Conservation (phyloP, 2,113 vertebrate species). For the Tragelaphus buxtoni region DNA sequence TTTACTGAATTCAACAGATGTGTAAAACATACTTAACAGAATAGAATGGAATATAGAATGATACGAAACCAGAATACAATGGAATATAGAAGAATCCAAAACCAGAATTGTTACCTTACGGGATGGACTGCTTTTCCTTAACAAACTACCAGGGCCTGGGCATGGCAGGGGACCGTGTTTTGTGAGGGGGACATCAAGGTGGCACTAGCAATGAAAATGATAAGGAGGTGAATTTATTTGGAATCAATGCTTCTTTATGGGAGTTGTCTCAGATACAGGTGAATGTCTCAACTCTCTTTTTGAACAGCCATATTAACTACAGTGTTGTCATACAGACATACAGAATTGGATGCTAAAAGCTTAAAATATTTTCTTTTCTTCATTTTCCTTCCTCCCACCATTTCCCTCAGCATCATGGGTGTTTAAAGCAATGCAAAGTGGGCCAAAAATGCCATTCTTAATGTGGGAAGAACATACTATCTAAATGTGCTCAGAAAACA, state of each 20-base stretch:
- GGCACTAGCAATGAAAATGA: neutral
- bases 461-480: slow-evolving; percentile 51
- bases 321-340: neutral
- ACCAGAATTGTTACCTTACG: neutral
- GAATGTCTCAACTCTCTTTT: neutral
- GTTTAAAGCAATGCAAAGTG: slow-evolving; percentile 38
- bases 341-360: neutral
- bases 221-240: neutral
- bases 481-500: slow-evolving; percentile 53
- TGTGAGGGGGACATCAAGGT: neutral
- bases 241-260: neutral
- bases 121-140: neutral
- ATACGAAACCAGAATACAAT: neutral
- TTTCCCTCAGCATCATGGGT: slow-evolving; percentile 6
- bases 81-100: neutral
- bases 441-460: slow-evolving; percentile 46
- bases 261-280: neutral
- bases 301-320: neutral
- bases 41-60: neutral
- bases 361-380: slow-evolving; percentile 31
- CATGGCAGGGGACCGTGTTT: neutral
- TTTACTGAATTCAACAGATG: neutral
- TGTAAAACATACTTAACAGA: neutral
- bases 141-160: neutral
- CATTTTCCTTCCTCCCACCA: slow-evolving; percentile 37